Evolutionary conservation across 2,888 invertebrate genomes (phyloP), one percentile per base, ranked within the genome.

Genomic region (Allolobophora icterica): DNA sequence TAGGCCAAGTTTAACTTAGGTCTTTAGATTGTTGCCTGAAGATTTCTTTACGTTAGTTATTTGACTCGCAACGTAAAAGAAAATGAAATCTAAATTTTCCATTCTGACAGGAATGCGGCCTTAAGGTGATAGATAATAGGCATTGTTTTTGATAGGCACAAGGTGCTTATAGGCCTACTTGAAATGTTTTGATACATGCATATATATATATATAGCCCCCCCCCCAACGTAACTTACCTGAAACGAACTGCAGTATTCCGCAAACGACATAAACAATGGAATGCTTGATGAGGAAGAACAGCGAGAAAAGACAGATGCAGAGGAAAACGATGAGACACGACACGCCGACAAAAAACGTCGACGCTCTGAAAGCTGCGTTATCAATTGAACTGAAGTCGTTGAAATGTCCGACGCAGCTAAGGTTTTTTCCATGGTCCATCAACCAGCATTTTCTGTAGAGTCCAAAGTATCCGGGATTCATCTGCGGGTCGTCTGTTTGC

Each of bases 241-340:
- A 98, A 93, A 98, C 96, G n/a, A 98, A 96, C 96, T 99, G 99
- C 96, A 99, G 96, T 98, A 98, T 98, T 89, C 98, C 99, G 95
- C 98, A 98, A 92, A 98, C 97, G 94, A 98, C 97, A 96, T 98
- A 98, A 90, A 99, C 98, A 90, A 97, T 97, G 89, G 98, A 98
- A 30, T 98, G 97, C 95, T 97, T 97, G 95, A 98, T 97, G 96
- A 98, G 98, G 96, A 98, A 97, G 96, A 99, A 98, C 94, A 98
- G 96, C 93, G 99, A 96, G 97, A 99, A 97, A 93, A 95, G 97
- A 95, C 97, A 97, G 94, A 99, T 97, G 91, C 98, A 98, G 94
- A 98, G 96, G 93, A 98, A 96, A 92, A 98, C 97, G 94, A 98
- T 96, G 5, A 95, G 93, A 19, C 98, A 98, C 83, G 98, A 97